Percentiles rank a stretch among this genome's conserved stretches.
These are phyloP conservation scores for Pelosia muscerda DNA, from an alignment of 2,888 invertebrate genomes.

Conservation along the genomic window DNA sequence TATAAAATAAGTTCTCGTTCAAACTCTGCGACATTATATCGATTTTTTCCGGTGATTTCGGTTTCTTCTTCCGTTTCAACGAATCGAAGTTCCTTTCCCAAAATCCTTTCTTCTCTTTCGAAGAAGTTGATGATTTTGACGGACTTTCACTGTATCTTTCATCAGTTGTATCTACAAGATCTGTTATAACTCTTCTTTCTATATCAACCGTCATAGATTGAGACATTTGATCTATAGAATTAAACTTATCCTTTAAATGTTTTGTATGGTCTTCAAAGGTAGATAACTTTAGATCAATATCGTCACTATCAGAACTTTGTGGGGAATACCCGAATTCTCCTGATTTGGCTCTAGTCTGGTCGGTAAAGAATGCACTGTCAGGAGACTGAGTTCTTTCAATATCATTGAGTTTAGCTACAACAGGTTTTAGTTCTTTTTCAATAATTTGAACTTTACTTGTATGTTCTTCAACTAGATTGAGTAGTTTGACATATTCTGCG, in stretches of 20 bases:
- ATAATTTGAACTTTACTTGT: conserved; percentile 89
- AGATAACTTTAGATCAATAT: conserved; percentile 72
- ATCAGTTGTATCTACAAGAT: conserved; percentile 60
- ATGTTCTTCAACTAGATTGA: conserved; percentile 88
- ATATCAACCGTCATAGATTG: conserved; percentile 85
- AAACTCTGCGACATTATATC: conserved; percentile 86
- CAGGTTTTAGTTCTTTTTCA: conserved; percentile 88
- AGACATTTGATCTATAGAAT: conserved; percentile 85
- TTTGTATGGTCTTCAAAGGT: conserved; percentile 78
- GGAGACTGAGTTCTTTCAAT: conserved; percentile 80
- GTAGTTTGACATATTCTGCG: conserved; percentile 85
- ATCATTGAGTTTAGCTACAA: conserved; percentile 76
- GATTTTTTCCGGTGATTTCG: conserved; percentile 76
- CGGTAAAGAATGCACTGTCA: conserved; percentile 85
- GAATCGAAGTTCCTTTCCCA: conserved; percentile 86
- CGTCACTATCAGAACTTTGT: conserved; percentile 82
- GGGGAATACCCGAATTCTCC: conserved; percentile 83
- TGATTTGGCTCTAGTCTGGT: conserved; percentile 83
- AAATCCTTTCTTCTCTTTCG: conserved; percentile 84
- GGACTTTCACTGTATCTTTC: conserved; percentile 73
- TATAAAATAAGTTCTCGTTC: conserved; percentile 84
- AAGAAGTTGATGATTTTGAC: conserved; percentile 76
- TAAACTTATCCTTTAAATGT: conserved; percentile 80
- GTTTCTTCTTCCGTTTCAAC: conserved; percentile 76
- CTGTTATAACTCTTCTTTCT: conserved; percentile 71